Percentiles rank a stretch among this genome's conserved stretches.
phyloP scores from a whole-genome alignment of 1,140 invertebrate genomes.

The Cyclina sinensis region DNA sequence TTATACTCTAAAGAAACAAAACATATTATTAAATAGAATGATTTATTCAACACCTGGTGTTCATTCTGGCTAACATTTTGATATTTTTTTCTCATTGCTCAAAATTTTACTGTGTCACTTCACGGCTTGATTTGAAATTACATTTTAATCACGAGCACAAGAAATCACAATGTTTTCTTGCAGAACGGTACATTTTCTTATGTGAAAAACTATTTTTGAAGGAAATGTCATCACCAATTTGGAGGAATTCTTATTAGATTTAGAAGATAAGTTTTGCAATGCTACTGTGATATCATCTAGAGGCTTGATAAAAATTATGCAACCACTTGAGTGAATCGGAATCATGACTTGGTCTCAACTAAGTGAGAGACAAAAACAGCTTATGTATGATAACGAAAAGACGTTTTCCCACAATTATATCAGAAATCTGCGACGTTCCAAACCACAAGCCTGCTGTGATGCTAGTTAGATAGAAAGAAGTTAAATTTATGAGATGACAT shows the following conservation, averaged over 20 bases:
- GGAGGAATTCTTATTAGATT: conserved; percentile 57
- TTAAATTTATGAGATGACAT: conserved; percentile 58
- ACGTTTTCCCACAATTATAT: conserved; percentile 63
- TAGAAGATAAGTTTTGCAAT: conserved; percentile 28
- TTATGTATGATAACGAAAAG: conserved; percentile 53
- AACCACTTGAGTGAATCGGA: conserved; percentile 65
- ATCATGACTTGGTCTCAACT: conserved; percentile 54
- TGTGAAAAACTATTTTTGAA: conserved; percentile 40
- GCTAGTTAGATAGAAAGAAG: conserved; percentile 34
- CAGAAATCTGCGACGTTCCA: conserved; percentile 10
- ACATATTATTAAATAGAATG: neutral
- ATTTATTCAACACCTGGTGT: conserved; percentile 12
- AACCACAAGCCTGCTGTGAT: conserved; percentile 52
- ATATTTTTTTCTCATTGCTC: conserved; percentile 19
- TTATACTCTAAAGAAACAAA: conserved; percentile 23
- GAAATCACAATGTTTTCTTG: neutral
- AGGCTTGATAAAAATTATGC: conserved; percentile 61
- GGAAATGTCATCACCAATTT: conserved; percentile 64
- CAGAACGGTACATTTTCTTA: conserved; percentile 20
- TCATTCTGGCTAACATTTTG: conserved; percentile 4
- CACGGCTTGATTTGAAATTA: conserved; percentile 45
- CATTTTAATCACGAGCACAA: conserved; percentile 29
- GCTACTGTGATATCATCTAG: conserved; percentile 51
- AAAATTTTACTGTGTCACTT: conserved; percentile 18
- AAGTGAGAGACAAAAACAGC: conserved; percentile 53